Evolutionary conservation across 2,797 vertebrate species (phyloP).

Genomic region (Hafferia zeledoni): DNA sequence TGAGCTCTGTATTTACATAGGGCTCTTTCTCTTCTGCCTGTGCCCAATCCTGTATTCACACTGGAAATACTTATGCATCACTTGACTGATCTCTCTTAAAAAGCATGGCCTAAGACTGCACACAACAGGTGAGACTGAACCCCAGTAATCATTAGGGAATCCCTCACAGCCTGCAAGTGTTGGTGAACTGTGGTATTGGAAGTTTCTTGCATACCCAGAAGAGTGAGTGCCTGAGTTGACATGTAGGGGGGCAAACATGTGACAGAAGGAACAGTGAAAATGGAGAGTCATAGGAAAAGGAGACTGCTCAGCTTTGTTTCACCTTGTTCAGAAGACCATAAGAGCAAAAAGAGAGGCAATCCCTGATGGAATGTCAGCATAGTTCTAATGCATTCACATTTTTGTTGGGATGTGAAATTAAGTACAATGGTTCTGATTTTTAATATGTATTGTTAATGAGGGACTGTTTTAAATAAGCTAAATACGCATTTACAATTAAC

Average conservation of each 20-base stretch:
- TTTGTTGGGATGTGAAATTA: neutral
- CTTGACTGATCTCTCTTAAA: neutral
- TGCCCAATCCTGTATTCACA: neutral
- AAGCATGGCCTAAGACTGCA: neutral
- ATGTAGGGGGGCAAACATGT: neutral
- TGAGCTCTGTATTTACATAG: neutral
- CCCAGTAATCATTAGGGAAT: neutral
- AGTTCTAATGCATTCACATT: neutral
- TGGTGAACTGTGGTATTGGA: neutral
- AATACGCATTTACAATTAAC: neutral
- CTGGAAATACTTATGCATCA: neutral
- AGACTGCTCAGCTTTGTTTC: neutral
- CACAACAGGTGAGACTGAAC: neutral
- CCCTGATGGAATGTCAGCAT: rapidly evolving
- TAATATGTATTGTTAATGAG: neutral
- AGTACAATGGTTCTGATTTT: neutral
- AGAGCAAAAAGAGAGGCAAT: neutral
- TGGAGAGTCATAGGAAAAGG: neutral
- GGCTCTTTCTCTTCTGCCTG: neutral
- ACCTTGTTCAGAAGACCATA: neutral
- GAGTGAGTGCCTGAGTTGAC: neutral
- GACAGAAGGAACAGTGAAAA: neutral
- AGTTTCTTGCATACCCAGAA: neutral
- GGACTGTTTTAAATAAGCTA: neutral
- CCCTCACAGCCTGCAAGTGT: neutral